These are phyloP conservation scores for Percina caprodes DNA, from an alignment of 2,113 vertebrate species.

Conservation along the genomic window DNA sequence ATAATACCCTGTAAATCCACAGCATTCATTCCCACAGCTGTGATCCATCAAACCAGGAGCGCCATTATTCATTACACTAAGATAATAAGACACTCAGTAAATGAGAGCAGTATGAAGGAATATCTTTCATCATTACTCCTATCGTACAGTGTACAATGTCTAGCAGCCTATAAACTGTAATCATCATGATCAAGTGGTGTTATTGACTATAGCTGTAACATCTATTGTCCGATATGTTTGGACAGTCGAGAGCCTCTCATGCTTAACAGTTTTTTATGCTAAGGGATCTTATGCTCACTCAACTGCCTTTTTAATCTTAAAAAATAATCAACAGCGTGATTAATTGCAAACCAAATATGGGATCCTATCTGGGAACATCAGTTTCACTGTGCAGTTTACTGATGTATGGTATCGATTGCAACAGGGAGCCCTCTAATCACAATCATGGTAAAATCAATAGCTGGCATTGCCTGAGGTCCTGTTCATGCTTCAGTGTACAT, in stretches of 20 bases:
- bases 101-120: slow-evolving; percentile 34
- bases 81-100: slow-evolving; percentile 52
- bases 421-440: slow-evolving; percentile 79
- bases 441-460: slow-evolving; percentile 83
- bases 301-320: slow-evolving; percentile 65
- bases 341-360: slow-evolving; percentile 73
- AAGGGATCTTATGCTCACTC: slow-evolving; percentile 51
- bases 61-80: slow-evolving; percentile 70
- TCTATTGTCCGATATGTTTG: slow-evolving; percentile 39
- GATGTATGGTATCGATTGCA: slow-evolving; percentile 79
- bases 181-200: slow-evolving; percentile 58
- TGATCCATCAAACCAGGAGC: slow-evolving; percentile 67
- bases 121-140: slow-evolving; percentile 52
- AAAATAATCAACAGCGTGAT: slow-evolving; percentile 68
- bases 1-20: slow-evolving; percentile 7
- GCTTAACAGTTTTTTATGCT: slow-evolving; percentile 42
- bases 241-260: slow-evolving; percentile 28
- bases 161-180: slow-evolving; percentile 58
- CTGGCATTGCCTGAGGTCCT: slow-evolving; percentile 71
- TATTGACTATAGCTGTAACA: slow-evolving; percentile 60
- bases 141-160: slow-evolving; percentile 29
- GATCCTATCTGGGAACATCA: slow-evolving; percentile 70
- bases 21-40: slow-evolving; percentile 64
- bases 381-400: slow-evolving; percentile 72
- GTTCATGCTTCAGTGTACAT: slow-evolving; percentile 78